These are phyloP conservation scores for Nasonia giraulti DNA, from an alignment of 1,140 invertebrate species.

Conservation along the genomic window DNA sequence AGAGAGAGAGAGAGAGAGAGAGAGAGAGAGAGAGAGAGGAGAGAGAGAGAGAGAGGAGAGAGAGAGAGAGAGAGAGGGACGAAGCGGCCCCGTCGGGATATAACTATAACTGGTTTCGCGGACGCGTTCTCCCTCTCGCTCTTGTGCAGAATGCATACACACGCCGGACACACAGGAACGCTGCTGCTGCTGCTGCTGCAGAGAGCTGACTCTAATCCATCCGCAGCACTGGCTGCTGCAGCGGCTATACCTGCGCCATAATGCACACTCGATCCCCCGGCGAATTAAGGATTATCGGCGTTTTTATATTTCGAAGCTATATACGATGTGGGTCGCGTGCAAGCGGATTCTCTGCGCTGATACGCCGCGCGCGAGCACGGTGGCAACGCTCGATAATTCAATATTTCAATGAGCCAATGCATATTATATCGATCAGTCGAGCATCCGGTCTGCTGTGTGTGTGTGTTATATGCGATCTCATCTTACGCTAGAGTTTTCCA, in stretches of 20 bases:
- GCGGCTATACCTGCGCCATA: not conserved
- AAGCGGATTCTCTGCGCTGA: not conserved
- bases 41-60: too few relatives aligned
- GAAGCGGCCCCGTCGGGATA: not conserved
- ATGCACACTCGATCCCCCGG: not conserved
- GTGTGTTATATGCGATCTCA: not conserved
- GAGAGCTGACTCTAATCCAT: not conserved
- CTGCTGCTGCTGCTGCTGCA: not conserved
- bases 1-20: not conserved
- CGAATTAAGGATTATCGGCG: not conserved
- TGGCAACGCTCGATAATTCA: not conserved
- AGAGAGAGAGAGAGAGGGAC: not conserved
- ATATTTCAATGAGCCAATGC: not conserved
- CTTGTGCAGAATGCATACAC: not conserved
- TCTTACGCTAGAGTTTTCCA: conserved; percentile 21
- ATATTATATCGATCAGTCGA: not conserved
- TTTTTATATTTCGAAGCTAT: not conserved
- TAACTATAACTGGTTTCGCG: conserved; percentile 30
- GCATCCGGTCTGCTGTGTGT: not conserved
- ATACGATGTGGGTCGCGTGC: not conserved
- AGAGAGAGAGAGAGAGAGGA: too few relatives aligned
- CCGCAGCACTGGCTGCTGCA: not conserved
- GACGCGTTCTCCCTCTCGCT: not conserved
- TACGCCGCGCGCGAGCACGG: too few relatives aligned
- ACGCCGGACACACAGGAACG: not conserved